phyloP scores from a whole-genome alignment of 2,113 vertebrate genomes.

The Phainopepla nitens region DNA sequence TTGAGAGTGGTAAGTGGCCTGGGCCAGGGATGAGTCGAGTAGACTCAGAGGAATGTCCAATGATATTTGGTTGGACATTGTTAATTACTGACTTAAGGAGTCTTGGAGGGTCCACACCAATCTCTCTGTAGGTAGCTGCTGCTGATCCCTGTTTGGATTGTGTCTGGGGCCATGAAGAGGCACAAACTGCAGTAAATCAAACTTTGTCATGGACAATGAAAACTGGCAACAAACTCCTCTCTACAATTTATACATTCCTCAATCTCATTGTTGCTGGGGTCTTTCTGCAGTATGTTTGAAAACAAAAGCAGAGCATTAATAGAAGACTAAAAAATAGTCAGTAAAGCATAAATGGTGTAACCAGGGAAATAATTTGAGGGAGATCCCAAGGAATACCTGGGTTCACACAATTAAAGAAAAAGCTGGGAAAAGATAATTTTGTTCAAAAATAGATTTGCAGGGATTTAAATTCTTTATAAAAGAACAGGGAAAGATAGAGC shows the following conservation, averaged over 20 bases:
- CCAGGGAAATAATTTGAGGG: neutral
- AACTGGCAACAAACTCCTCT: neutral
- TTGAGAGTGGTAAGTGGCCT: neutral
- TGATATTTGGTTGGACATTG: neutral
- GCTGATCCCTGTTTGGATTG: neutral
- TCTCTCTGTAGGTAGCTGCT: neutral
- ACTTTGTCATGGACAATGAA: neutral
- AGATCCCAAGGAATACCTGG: neutral
- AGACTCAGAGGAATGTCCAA: neutral
- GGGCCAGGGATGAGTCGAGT: neutral
- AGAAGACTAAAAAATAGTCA: neutral
- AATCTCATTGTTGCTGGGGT: neutral
- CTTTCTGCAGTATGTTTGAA: neutral
- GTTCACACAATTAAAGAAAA: neutral
- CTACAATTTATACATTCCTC: neutral
- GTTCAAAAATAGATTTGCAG: neutral
- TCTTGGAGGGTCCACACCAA: neutral
- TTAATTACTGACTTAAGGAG: neutral
- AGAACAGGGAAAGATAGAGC: neutral
- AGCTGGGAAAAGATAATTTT: neutral
- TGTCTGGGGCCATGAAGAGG: rapidly evolving
- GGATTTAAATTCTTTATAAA: neutral
- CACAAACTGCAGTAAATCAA: neutral
- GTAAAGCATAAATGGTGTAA: neutral
- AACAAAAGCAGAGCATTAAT: neutral